Conservation (phyloP, 2,888 invertebrate species). For the Brachyopa scutellaris region DNA sequence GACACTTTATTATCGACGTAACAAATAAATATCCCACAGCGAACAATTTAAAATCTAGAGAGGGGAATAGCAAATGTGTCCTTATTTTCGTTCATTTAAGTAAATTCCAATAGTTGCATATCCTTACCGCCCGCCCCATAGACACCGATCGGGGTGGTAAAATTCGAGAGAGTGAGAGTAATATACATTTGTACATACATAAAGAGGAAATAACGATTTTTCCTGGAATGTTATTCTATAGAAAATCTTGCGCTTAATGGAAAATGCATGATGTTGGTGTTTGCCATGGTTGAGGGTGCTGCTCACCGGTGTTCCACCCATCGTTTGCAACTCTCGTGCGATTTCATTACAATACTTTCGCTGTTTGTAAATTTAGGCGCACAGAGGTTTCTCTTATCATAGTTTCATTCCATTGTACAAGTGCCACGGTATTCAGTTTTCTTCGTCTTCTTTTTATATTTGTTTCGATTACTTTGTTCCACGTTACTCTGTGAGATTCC, state of each 20-base stretch:
- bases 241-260: conserved; percentile 46
- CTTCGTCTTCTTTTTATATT: background rate
- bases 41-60: conserved; percentile 52
- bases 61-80: conserved; percentile 42
- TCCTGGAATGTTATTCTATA: conserved; percentile 13
- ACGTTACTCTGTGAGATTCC: conserved; percentile 18
- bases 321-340: conserved; percentile 18
- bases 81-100: conserved; percentile 50
- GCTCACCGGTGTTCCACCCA: background rate
- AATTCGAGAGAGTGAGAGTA: background rate
- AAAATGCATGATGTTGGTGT: conserved; percentile 50
- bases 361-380: conserved; percentile 44
- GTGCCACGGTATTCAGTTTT: background rate
- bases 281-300: conserved; percentile 4
- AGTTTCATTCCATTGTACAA: conserved; percentile 22
- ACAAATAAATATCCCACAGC: conserved; percentile 65
- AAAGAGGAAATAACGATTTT: conserved; percentile 27
- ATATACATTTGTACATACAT: background rate
- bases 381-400: conserved; percentile 21
- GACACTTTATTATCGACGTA: conserved; percentile 67
- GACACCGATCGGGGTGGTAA: background rate
- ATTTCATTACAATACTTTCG: conserved; percentile 34
- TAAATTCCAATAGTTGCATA: conserved; percentile 50
- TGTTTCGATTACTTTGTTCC: conserved; percentile 19
- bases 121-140: background rate